These are phyloP conservation scores for Agrochola litura DNA, from an alignment of 2,888 invertebrate genomes.

Conservation along the genomic window DNA sequence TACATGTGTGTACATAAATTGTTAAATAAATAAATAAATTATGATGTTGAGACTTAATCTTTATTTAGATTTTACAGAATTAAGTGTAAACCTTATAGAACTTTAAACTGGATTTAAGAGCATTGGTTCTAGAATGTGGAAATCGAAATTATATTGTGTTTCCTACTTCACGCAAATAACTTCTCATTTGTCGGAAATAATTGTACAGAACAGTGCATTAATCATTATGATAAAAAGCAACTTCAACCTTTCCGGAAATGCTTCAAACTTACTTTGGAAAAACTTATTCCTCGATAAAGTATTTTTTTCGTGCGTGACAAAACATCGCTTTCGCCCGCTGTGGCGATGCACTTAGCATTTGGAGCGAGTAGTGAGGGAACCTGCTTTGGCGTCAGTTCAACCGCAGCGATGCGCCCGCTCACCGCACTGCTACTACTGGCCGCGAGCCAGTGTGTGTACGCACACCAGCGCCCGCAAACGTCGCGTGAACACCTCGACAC, in stretches of 20 bases:
- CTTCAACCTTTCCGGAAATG: constrained; percentile 9
- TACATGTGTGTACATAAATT: too few species aligned
- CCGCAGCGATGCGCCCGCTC: constrained; percentile 86
- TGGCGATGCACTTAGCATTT: constrained; percentile 76
- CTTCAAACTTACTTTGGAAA: constrained; percentile 17
- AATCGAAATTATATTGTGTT: neutral
- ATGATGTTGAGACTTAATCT: too few species aligned
- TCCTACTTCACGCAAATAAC: constrained; percentile 1
- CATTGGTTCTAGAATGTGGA: neutral
- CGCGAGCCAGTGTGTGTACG: constrained; percentile 75
- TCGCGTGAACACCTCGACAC: constrained; percentile 70
- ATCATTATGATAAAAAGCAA: constrained; percentile 26
- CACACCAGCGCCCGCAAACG: constrained; percentile 71
- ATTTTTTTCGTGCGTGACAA: constrained; percentile 42
- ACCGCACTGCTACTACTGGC: constrained; percentile 81
- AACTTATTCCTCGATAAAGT: constrained; percentile 32
- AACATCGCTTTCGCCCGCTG: constrained; percentile 72
- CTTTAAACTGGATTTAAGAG: neutral
- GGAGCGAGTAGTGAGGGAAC: constrained; percentile 68
- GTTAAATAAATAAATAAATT: too few species aligned
- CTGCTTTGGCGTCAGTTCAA: constrained; percentile 78
- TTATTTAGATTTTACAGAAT: too few species aligned
- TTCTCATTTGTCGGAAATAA: constrained; percentile 38
- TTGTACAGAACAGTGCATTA: constrained; percentile 8
- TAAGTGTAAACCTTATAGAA: neutral